Evolutionary conservation across 2,888 invertebrate species (phyloP).

Genomic region (Campopleginae sp.): DNA sequence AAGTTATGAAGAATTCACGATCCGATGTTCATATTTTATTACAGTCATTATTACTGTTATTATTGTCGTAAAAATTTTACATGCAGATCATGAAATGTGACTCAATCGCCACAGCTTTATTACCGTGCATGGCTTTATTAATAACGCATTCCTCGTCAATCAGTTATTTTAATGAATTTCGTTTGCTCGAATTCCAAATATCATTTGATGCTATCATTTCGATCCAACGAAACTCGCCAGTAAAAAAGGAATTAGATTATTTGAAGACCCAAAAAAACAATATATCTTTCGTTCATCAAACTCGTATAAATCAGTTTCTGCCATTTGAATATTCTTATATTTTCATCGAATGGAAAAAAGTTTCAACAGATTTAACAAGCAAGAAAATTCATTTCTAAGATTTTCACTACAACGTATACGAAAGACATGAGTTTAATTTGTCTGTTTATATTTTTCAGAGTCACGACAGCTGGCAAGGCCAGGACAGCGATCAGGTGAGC

Average conservation of each 20-base stretch:
- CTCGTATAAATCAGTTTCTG: too few relatives aligned
- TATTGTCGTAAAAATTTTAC: conserved; percentile 7
- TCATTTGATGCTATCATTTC: not conserved
- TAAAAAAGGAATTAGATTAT: too few relatives aligned
- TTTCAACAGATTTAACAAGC: too few relatives aligned
- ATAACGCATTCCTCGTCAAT: conserved; percentile 5
- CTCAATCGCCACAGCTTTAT: not conserved
- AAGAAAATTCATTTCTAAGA: too few relatives aligned
- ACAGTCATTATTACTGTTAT: conserved; percentile 23
- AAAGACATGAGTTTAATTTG: not conserved
- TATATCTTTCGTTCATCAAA: too few relatives aligned
- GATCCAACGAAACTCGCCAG: not conserved
- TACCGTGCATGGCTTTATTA: not conserved
- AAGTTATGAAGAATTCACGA: conserved; percentile 19
- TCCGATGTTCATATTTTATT: conserved; percentile 15
- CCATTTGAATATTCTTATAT: too few relatives aligned
- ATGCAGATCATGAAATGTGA: not conserved
- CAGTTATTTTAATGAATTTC: conserved; percentile 8
- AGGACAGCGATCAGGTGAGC: conserved; percentile 87
- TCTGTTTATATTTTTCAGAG: conserved; percentile 83
- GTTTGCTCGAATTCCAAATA: not conserved
- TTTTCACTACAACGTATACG: too few relatives aligned
- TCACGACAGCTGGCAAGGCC: conserved; percentile 87
- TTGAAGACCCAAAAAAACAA: too few relatives aligned
- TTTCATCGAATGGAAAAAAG: too few relatives aligned